Evolutionary conservation across 2,888 invertebrate species (phyloP).

Genomic region (Pterostichus niger): DNA sequence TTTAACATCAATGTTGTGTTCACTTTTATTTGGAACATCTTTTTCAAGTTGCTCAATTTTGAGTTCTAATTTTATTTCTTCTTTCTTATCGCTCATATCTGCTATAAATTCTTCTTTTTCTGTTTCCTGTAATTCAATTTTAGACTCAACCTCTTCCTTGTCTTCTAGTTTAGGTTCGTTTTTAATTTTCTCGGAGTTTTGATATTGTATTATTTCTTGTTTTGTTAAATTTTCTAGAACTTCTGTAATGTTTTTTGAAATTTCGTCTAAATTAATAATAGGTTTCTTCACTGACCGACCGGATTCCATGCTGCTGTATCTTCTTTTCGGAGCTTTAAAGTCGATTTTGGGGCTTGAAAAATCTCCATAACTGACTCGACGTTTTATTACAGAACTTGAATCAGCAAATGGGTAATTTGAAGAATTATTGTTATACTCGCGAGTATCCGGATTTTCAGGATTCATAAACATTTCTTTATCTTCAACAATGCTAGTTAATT

Average conservation of each 20-base stretch:
- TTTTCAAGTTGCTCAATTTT: not conserved
- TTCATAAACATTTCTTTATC: constrained; percentile 60
- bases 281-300: constrained; percentile 38
- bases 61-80: too few species aligned
- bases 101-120: not conserved
- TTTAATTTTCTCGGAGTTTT: constrained; percentile 4
- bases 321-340: constrained; percentile 59
- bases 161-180: not conserved
- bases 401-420: constrained; percentile 18
- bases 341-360: constrained; percentile 48
- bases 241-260: constrained; percentile 59
- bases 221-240: constrained; percentile 45
- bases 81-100: not conserved
- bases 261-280: constrained; percentile 61
- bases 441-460: constrained; percentile 48
- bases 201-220: constrained; percentile 29
- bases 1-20: not conserved
- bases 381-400: constrained; percentile 6
- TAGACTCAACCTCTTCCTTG: constrained; percentile 4
- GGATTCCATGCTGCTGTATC: constrained; percentile 51
- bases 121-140: constrained; percentile 1
- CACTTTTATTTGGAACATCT: not conserved
- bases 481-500: constrained; percentile 17
- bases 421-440: not conserved
- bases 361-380: constrained; percentile 42